Conservation (phyloP, 2,888 invertebrate species). For the Rotaria socialis region DNA sequence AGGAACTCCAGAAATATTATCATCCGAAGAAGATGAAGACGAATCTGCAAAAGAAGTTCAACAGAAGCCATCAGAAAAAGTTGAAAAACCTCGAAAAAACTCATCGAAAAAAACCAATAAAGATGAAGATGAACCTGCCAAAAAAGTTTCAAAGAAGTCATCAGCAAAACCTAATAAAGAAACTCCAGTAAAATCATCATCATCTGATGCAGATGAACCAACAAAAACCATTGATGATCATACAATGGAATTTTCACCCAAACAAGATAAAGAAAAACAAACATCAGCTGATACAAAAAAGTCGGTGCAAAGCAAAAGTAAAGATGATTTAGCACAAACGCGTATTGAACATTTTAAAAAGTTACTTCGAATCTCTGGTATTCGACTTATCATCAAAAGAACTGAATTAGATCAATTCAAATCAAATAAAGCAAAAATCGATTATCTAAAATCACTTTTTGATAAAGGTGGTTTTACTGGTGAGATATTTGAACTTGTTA, state of each 20-base stretch:
- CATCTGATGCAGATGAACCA: too few relatives aligned
- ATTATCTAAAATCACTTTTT: slow-evolving; percentile 42
- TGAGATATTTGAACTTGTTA: not conserved
- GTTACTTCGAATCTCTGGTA: slow-evolving; percentile 37
- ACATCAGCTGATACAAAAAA: not conserved
- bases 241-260: not conserved
- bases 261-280: not conserved
- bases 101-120: too few relatives aligned
- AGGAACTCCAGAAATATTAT: too few relatives aligned
- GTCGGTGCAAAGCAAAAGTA: not conserved
- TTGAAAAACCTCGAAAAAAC: too few relatives aligned
- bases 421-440: slow-evolving; percentile 38
- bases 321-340: not conserved
- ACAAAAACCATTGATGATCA: too few relatives aligned
- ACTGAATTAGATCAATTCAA: slow-evolving; percentile 38
- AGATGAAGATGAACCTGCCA: too few relatives aligned
- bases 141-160: too few relatives aligned
- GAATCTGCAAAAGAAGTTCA: too few relatives aligned
- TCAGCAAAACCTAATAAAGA: too few relatives aligned
- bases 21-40: too few relatives aligned
- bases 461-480: slow-evolving; percentile 41
- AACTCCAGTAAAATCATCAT: too few relatives aligned
- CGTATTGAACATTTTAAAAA: slow-evolving; percentile 39
- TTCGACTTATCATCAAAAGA: slow-evolving; percentile 40
- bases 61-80: too few relatives aligned